A percentile compares a stretch with the other conserved stretches of the same genome.
Evolutionary conservation across 1,140 invertebrate species (phyloP).

Genomic region (Scaptodrosophila lebanonensis): DNA sequence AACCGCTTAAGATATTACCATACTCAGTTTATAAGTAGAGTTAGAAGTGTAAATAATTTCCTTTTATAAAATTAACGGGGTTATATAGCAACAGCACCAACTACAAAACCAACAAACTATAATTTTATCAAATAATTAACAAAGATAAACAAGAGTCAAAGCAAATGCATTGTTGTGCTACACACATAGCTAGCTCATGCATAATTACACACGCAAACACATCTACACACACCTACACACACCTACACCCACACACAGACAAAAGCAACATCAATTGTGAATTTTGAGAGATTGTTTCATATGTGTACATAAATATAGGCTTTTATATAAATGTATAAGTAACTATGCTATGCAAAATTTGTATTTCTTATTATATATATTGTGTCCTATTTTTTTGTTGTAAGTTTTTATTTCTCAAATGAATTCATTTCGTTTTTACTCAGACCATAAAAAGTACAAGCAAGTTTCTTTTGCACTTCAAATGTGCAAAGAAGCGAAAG

Average conservation of each 20-base stretch:
- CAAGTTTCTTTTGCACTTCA: conserved; percentile 15
- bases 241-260: no score
- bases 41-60: conserved; percentile 61
- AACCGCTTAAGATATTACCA: conserved; percentile 70
- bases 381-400: neutral
- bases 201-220: no score
- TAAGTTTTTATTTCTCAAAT: conserved; percentile 10
- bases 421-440: neutral
- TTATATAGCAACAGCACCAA: conserved; percentile 19
- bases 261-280: no score
- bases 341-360: no score
- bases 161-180: no score
- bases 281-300: no score
- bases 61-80: conserved; percentile 35
- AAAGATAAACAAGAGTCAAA: no score
- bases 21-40: conserved; percentile 63
- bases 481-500: neutral
- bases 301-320: no score
- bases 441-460: conserved; percentile 20
- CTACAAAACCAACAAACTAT: conserved; percentile 9
- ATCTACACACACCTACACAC: no score
- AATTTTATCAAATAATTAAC: no score
- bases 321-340: no score
- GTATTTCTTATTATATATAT: conserved; percentile 31
- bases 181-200: no score